Evolutionary conservation across 1,140 invertebrate genomes (phyloP).

Genomic region (Samia ricini): DNA sequence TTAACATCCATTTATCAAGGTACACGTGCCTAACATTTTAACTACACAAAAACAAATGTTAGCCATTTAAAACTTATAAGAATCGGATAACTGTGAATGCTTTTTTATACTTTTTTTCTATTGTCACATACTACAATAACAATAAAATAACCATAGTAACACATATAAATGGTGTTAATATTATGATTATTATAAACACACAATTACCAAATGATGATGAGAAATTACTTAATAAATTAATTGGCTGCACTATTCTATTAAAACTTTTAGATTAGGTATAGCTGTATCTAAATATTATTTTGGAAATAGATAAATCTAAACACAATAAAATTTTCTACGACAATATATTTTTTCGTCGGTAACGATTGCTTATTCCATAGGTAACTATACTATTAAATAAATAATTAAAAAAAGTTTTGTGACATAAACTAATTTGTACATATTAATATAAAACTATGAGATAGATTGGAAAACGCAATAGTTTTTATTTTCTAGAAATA

Average conservation of each 20-base stretch:
- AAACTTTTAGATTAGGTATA: no score
- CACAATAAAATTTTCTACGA: not conserved
- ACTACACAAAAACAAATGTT: constrained; percentile 37
- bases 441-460: no score
- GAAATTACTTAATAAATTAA: no score
- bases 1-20: constrained; percentile 47
- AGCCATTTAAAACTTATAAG: constrained; percentile 36
- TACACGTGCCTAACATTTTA: constrained; percentile 47
- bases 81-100: constrained; percentile 13
- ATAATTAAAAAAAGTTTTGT: no score
- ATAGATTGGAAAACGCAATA: no score
- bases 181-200: constrained; percentile 11
- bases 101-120: constrained; percentile 13
- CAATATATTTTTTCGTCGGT: not conserved
- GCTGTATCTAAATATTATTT: no score
- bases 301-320: not conserved
- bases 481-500: no score
- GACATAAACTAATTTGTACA: no score
- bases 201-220: constrained; percentile 3
- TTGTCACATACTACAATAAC: not conserved
- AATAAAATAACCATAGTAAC: not conserved
- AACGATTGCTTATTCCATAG: not conserved
- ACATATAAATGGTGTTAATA: constrained; percentile 10
- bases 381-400: no score
- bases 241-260: no score